Evolutionary conservation across 2,113 vertebrate genomes (phyloP).

Genomic region (Siphamia tubifer): DNA sequence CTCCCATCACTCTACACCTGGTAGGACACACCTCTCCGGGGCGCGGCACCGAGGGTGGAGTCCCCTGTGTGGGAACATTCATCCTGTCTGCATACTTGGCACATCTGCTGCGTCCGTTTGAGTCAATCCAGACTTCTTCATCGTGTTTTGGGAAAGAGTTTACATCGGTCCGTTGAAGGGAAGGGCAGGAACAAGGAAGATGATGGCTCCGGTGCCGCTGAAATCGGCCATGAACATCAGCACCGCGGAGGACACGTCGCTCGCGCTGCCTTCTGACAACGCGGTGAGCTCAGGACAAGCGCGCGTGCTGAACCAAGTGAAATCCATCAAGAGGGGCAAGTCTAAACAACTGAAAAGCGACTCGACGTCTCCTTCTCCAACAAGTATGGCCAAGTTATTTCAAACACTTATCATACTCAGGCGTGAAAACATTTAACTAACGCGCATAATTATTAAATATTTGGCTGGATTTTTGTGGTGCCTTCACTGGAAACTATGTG

Average conservation of each 20-base stretch:
- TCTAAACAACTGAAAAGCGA: slow-evolving; percentile 41
- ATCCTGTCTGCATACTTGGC: not conserved
- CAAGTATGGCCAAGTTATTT: slow-evolving; percentile 50
- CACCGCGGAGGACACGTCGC: slow-evolving; percentile 75
- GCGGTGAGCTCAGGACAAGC: slow-evolving; percentile 60
- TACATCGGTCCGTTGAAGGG: not conserved
- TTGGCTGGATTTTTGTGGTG: too few relatives aligned
- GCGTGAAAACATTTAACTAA: too few relatives aligned
- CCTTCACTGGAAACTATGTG: too few relatives aligned
- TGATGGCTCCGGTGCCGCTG: slow-evolving; percentile 67
- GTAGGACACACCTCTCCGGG: not conserved
- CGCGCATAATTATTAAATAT: too few relatives aligned
- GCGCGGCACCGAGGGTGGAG: slow-evolving; percentile 63
- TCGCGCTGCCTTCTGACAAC: slow-evolving; percentile 74
- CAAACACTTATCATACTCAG: not conserved
- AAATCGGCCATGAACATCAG: slow-evolving; percentile 39
- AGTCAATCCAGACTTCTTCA: not conserved
- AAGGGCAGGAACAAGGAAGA: slow-evolving; percentile 21
- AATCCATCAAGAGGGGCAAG: slow-evolving; percentile 73
- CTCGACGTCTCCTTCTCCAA: slow-evolving; percentile 17
- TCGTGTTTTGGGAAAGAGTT: not conserved
- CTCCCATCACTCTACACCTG: slow-evolving; percentile 18
- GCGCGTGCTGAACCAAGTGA: slow-evolving; percentile 76
- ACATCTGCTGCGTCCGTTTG: not conserved
- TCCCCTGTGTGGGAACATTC: not conserved